Conservation (phyloP, 2,797 vertebrate species). For the Heteromormyrus szaboi region DNA sequence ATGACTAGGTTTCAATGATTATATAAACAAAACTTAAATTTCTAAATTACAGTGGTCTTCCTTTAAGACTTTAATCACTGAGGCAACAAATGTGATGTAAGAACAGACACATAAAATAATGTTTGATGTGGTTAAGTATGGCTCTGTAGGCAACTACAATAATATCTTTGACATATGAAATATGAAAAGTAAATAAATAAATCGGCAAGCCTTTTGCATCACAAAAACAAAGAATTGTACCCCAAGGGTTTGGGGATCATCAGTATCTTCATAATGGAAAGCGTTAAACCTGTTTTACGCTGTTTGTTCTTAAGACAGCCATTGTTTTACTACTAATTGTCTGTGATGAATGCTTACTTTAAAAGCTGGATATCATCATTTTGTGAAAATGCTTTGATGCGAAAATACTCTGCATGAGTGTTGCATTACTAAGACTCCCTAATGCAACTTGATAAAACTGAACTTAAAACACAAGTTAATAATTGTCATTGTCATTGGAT, state of each 20-base stretch:
- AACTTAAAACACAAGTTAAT: neutral
- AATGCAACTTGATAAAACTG: neutral
- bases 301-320: constrained; percentile 47
- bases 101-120: neutral
- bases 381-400: constrained; percentile 36
- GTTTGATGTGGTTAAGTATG: neutral
- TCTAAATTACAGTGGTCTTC: neutral
- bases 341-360: constrained; percentile 48
- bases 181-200: constrained; percentile 28
- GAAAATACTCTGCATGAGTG: constrained; percentile 46
- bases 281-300: constrained; percentile 63
- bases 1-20: neutral
- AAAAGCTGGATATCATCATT: constrained; percentile 40
- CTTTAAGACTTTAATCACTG: neutral
- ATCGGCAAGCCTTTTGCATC: constrained; percentile 36
- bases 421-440: constrained; percentile 31
- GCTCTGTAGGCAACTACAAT: neutral
- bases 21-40: neutral
- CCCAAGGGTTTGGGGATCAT: constrained; percentile 47
- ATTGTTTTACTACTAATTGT: constrained; percentile 60
- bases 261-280: constrained; percentile 49
- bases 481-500: neutral
- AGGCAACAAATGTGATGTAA: constrained; percentile 2
- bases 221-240: constrained; percentile 38
- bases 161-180: constrained; percentile 22